Conservation (phyloP, 2,113 vertebrate genomes). For the Leucosticte australis region DNA sequence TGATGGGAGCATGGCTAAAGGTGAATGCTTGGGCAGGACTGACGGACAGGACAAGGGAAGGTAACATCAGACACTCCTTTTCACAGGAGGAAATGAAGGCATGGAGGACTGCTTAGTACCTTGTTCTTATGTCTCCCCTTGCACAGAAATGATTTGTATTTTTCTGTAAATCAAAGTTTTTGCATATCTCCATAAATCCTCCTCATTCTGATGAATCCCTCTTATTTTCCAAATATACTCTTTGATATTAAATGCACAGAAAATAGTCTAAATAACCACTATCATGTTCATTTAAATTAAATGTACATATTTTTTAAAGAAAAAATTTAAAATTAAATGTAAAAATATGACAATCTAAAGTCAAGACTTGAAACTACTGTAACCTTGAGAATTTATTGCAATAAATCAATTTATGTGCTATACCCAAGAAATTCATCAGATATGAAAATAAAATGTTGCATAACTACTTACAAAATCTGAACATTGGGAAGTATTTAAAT, state of each 20-base stretch:
- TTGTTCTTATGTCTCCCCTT: not conserved
- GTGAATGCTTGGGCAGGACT: not conserved
- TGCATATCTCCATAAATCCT: not conserved
- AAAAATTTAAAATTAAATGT: not conserved
- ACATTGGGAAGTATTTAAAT: not conserved
- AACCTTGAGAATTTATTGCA: not conserved
- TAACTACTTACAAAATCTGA: not conserved
- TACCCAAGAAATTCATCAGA: not conserved
- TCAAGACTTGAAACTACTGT: not conserved
- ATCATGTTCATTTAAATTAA: not conserved
- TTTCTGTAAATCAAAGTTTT: not conserved
- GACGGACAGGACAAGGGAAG: not conserved
- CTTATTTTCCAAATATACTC: not conserved
- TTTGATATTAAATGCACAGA: not conserved
- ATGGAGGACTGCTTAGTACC: not conserved
- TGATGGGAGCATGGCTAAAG: rapidly evolving
- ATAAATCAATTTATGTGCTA: not conserved
- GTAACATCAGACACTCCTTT: not conserved
- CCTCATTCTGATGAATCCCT: not conserved
- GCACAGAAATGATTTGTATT: not conserved
- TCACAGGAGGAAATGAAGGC: not conserved
- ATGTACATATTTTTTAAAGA: not conserved
- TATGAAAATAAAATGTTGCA: not conserved
- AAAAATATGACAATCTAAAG: not conserved
- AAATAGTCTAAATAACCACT: not conserved